Evolutionary conservation across 2,888 invertebrate genomes (phyloP).

Genomic region (Polydrusus cervinus): DNA sequence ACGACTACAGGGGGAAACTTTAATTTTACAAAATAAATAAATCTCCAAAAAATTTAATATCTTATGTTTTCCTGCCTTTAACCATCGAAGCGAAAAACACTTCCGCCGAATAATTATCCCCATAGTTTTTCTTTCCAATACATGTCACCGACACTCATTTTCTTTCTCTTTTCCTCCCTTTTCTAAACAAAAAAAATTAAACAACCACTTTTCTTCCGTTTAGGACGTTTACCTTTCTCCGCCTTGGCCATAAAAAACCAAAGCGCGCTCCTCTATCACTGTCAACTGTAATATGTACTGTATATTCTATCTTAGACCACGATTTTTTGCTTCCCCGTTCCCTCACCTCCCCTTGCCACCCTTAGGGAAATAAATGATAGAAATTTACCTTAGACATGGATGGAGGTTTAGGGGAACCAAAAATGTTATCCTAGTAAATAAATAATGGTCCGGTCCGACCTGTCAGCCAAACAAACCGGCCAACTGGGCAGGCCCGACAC

Average conservation of each 20-base stretch:
- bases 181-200: neutral
- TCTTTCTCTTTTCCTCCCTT: neutral
- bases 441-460: no score
- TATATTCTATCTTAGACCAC: slow-evolving; percentile 31
- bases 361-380: slow-evolving; percentile 9
- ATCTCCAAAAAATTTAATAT: no score
- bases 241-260: slow-evolving; percentile 18
- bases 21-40: no score
- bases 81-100: no score
- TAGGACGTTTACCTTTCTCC: slow-evolving; percentile 13
- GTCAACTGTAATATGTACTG: slow-evolving; percentile 35
- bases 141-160: neutral
- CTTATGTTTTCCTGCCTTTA: no score
- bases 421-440: no score
- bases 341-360: slow-evolving; percentile 3
- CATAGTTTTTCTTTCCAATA: neutral
- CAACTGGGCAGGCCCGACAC: no score
- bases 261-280: slow-evolving; percentile 32
- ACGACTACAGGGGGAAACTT: no score
- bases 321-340: slow-evolving; percentile 11
- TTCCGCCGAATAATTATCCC: neutral
- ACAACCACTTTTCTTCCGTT: slow-evolving; percentile 1
- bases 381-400: slow-evolving; percentile 21
- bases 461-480: no score
- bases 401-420: neutral